phyloP scores from a whole-genome alignment of 2,113 vertebrate species.

The Nothobranchius furzeri region DNA sequence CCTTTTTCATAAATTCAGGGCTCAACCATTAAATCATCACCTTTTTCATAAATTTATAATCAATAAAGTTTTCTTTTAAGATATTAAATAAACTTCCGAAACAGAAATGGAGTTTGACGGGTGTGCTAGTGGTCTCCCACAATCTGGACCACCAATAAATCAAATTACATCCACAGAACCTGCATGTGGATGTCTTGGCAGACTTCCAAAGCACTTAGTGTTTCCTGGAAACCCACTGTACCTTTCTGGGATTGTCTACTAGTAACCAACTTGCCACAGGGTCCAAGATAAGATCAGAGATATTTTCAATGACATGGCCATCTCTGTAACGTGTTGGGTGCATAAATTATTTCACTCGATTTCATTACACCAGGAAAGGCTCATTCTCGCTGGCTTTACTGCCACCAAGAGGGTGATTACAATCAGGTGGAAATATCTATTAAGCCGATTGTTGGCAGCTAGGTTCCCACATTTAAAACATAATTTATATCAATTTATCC shows the following conservation, averaged over 20 bases:
- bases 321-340: no score
- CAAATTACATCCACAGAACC: not conserved
- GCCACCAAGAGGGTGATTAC: not conserved
- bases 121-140: not conserved
- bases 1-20: no score
- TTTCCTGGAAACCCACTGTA: not conserved
- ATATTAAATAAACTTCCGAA: no score
- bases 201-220: not conserved
- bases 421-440: no score
- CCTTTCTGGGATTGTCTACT: no score
- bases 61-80: no score
- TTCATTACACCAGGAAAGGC: not conserved
- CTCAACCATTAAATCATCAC: no score
- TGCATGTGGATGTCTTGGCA: not conserved
- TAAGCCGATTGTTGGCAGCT: not conserved
- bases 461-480: not conserved
- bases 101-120: no score
- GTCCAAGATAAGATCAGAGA: no score
- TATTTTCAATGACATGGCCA: no score
- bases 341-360: not conserved
- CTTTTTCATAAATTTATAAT: no score
- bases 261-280: no score
- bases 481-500: not conserved
- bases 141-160: not conserved
- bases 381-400: not conserved